Base-by-base conservation (phyloP, 2,888 invertebrate genomes). In the Eupithecia exiguata region DNA sequence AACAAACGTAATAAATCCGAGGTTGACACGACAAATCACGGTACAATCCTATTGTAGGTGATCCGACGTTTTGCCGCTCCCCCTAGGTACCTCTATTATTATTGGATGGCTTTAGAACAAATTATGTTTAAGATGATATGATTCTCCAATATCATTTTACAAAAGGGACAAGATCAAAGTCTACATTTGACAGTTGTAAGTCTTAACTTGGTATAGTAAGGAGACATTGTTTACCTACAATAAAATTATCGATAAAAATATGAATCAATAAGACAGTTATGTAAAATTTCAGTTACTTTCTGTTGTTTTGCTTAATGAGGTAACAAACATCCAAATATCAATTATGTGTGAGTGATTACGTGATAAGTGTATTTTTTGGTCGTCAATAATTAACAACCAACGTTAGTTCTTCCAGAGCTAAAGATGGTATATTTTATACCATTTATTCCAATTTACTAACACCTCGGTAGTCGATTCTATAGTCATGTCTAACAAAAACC, bases 1-100 rank as follows among this genome's bases (percentile, higher is more conserved):
- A 80, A 76, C 77, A 78, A 79, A 83, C 80, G 77, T 82, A 81
- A 84, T 84, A 84, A 83, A 84, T 84, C 80, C 74, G 70, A 76
- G 75, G 76, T 69, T 75, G 76, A 75, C 77, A 70, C 77, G 69
- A 71, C 35, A 36, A 74, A 67, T 72, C 72, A 69, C 71, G 68
- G 73, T 77, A 67, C 76, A 76, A 77, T 69, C 74, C 65, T 69
- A 76, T 68, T 58, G 68, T 46, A 74, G 74, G 75, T 74, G 36
- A 77, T 62, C 62, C 35, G 35, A 62, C 10, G 18, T 62, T 62
- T 62, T 18, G 16, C 18, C 18, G 16, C 35, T 62, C 61, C 61
- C 49, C n/a, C 5, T 18, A 53, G 21, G 49, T 21, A 21, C 30
- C 30, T 21, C 21, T 53, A 53, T 53, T 53, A 3, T 49, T 3